phyloP scores from a whole-genome alignment of 2,888 invertebrate species.

The Epinotia bilunana region DNA sequence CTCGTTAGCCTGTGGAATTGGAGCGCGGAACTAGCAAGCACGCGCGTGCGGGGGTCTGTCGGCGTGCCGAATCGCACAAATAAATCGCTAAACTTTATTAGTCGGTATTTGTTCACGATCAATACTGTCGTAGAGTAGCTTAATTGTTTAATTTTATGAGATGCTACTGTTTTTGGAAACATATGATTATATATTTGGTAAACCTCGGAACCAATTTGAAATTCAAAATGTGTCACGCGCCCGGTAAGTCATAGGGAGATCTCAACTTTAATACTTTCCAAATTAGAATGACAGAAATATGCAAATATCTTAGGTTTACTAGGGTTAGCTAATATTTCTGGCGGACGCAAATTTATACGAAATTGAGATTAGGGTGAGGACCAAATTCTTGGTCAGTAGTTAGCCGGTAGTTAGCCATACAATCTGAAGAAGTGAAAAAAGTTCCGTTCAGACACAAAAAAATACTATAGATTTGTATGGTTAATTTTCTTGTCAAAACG shows the following conservation, averaged over 20 bases:
- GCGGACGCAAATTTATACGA: no score
- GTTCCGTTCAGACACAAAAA: no score
- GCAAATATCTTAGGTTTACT: not conserved
- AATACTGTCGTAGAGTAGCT: not conserved
- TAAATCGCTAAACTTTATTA: not conserved
- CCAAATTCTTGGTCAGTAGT: no score
- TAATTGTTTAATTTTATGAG: not conserved
- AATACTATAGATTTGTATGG: no score
- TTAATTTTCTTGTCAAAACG: no score
- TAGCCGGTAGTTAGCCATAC: no score
- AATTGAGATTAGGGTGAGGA: no score
- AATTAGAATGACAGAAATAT: not conserved
- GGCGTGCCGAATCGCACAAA: not conserved
- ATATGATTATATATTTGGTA: not conserved
- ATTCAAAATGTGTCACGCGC: no score
- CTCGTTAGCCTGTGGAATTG: slow-evolving; percentile 24
- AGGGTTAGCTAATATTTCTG: no score
- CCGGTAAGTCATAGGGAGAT: no score
- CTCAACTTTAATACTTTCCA: not conserved
- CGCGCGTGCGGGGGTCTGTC: slow-evolving; percentile 13
- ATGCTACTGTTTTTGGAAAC: not conserved
- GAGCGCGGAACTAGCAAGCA: slow-evolving; percentile 22
- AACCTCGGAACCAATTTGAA: no score
- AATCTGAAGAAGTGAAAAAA: no score
- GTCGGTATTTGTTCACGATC: not conserved